Conservation (phyloP, 2,113 vertebrate genomes). For the Rhipidura dahli region DNA sequence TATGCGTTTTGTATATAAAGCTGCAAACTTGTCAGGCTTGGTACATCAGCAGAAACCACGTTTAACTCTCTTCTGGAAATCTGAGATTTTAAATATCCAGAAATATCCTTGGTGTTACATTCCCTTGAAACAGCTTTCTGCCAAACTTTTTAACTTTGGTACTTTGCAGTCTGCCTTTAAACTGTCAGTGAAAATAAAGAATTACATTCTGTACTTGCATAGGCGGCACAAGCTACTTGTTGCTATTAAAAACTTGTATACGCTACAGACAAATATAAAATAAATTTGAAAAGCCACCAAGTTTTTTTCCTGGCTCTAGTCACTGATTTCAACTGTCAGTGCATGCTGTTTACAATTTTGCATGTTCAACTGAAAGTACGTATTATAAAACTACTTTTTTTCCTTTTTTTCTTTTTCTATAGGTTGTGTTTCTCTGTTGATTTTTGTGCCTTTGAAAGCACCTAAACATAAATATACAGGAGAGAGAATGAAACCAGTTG, state of each 20-base stretch:
- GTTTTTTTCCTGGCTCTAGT: background rate
- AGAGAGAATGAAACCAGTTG: background rate
- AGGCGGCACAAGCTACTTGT: constrained; percentile 21
- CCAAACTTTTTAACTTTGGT: background rate
- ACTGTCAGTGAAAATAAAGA: constrained; percentile 2
- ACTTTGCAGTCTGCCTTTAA: constrained; percentile 5
- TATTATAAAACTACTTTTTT: background rate
- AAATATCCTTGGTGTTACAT: constrained; percentile 45
- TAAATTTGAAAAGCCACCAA: background rate
- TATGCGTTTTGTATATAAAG: background rate
- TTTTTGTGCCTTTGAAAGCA: background rate
- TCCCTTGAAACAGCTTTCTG: constrained; percentile 51
- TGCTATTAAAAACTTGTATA: constrained; percentile 24
- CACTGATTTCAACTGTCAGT: background rate
- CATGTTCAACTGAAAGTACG: background rate
- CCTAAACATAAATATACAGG: background rate
- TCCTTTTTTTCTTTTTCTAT: fast-evolving
- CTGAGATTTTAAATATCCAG: constrained; percentile 37
- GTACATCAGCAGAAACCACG: background rate
- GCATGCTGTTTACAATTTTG: background rate
- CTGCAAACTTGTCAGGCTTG: background rate
- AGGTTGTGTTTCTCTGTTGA: background rate
- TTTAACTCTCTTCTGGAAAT: constrained; percentile 28
- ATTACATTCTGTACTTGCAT: background rate
- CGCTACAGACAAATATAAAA: background rate